Conservation (phyloP, 2,113 vertebrate genomes). For the Arvicanthis niloticus region DNA sequence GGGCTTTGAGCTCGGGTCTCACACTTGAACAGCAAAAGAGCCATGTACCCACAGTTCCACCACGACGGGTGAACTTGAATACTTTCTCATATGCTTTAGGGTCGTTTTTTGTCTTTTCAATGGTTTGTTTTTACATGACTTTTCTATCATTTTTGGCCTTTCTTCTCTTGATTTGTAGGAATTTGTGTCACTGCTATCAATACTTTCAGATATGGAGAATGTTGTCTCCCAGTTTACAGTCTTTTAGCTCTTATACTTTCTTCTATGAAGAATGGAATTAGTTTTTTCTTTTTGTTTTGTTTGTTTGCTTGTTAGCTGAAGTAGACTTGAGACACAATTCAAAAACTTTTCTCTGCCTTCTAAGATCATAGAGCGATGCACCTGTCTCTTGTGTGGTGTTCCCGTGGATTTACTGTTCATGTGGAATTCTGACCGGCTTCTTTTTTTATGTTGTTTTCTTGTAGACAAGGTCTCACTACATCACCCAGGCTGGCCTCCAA, state of each 20-base stretch:
- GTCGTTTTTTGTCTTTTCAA: neutral
- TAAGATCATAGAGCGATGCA: neutral
- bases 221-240: neutral
- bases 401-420: neutral
- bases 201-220: neutral
- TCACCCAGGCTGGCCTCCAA: neutral
- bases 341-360: neutral
- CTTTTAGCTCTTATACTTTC: neutral
- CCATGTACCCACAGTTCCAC: neutral
- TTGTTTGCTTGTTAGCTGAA: neutral
- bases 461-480: neutral
- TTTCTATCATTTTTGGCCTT: neutral
- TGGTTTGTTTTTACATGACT: neutral
- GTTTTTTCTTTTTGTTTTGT: no score
- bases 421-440: neutral
- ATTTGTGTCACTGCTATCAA: neutral
- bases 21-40: neutral
- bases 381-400: neutral
- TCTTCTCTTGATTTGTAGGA: neutral
- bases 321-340: neutral
- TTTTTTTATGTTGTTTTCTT: neutral
- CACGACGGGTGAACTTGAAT: neutral
- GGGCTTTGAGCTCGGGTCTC: no score
- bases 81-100: neutral
- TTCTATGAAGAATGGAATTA: neutral